Conservation (phyloP, 53 echinoderm and acorn worm species). For the Holothuria scabra region DNA sequence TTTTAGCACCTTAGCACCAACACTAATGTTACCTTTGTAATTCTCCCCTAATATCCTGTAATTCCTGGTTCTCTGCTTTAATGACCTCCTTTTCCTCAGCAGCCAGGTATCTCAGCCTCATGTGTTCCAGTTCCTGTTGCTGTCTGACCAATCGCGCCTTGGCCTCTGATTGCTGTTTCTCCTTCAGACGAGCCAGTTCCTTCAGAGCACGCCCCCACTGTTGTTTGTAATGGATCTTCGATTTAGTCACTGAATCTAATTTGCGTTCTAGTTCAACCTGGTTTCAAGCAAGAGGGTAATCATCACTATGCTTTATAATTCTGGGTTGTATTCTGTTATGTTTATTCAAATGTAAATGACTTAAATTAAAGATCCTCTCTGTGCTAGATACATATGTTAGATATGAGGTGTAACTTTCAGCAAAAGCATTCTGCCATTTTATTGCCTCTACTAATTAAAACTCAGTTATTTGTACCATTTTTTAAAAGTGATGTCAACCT, state of each 20-base stretch:
- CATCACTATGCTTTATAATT: no score
- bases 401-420: neutral
- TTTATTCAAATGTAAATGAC: no score
- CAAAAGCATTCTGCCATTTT: no score
- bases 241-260: slow-evolving; percentile 86
- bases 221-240: slow-evolving; percentile 97
- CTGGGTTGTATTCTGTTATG: no score
- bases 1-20: no score
- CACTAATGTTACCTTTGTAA: slow-evolving; percentile 83
- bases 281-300: no score
- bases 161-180: slow-evolving; percentile 89
- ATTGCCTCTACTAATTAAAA: no score
- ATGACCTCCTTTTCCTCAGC: slow-evolving; percentile 98
- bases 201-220: slow-evolving; percentile 98
- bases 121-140: slow-evolving; percentile 98
- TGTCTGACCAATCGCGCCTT: slow-evolving; percentile 79
- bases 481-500: no score
- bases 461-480: no score
- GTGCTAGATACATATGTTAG: neutral
- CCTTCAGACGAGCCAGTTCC: slow-evolving; percentile 88
- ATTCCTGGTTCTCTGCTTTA: slow-evolving; percentile 77
- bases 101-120: slow-evolving; percentile 92
- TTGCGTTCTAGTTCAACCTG: slow-evolving; percentile 96
- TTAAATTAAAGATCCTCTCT: neutral
- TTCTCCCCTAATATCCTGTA: slow-evolving; percentile 96